phyloP scores from a whole-genome alignment of 2,888 invertebrate genomes.

The Ophonus ardosiacus region DNA sequence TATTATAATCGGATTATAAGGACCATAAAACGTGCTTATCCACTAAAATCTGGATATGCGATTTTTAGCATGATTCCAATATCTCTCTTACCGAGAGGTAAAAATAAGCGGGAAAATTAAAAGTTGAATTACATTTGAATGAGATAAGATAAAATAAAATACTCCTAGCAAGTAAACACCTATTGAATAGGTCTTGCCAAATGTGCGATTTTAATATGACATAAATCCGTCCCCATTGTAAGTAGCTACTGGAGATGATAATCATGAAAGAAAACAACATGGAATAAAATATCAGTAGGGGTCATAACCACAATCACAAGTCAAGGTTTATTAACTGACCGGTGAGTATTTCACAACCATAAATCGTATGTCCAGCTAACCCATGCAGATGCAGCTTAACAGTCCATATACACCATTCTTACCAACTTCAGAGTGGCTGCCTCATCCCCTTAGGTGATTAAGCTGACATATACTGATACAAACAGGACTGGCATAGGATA shows the following conservation, averaged over 20 bases:
- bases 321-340: slow-evolving; percentile 32
- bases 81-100: no score
- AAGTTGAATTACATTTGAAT: no score
- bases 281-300: slow-evolving; percentile 18
- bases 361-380: slow-evolving; percentile 40
- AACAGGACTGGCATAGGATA: not conserved
- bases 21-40: no score
- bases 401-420: slow-evolving; percentile 39
- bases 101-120: no score
- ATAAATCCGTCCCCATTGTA: not conserved
- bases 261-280: slow-evolving; percentile 38
- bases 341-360: slow-evolving; percentile 35
- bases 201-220: not conserved
- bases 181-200: not conserved
- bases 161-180: not conserved
- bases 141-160: no score
- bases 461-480: slow-evolving; percentile 31
- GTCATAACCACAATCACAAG: slow-evolving; percentile 19
- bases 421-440: not conserved
- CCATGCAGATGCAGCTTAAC: slow-evolving; percentile 38
- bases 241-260: slow-evolving; percentile 18
- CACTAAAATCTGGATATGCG: no score
- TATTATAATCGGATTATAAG: no score
- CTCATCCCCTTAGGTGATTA: slow-evolving; percentile 38
- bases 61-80: no score